Evolutionary conservation across 2,797 vertebrate species (phyloP), one percentile per base, ranked within the genome.

Genomic region (Pseudochromis fuscus): DNA sequence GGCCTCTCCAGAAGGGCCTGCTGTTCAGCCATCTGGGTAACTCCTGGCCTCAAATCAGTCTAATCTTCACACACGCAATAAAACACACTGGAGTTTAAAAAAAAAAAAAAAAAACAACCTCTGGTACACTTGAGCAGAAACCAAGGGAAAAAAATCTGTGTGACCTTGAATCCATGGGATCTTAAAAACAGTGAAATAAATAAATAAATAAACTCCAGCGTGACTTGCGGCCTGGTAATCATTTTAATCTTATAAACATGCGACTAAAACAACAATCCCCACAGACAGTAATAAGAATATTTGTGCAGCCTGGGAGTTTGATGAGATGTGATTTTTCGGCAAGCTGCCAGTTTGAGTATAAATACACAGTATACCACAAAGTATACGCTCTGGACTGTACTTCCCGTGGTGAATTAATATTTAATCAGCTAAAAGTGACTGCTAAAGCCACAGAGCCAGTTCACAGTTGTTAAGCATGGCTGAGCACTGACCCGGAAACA

Each of bases 21-120:
- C 89, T 92, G 92, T 88, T 93, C 85, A 80, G 86, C 90, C 91
- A 92, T 92, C 91, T 93, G 92, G 87, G 81, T 72, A 86, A 91
- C 91, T 89, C 77, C 90, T 92, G 90, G 87, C 86, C 86, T 85
- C 52, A 90, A 89, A 91, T 91, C 87, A 82, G 82, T 90, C 89
- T 91, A 86, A 91, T 89, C 90, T 89, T 85, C 83, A 88, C 77
- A 87, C 79, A 88, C 45, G 79, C 79, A 85, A 83, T 85, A 85
- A 90, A 83, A 88, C 74, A 88, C 7, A 44, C 73, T 30, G 59
- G 44, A 82, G 72, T 64, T 46, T 51, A 55, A 25, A 52, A 75
- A 62, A 63, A 58, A 40, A 71, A 46, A 40, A 28, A 28, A 28
- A 49, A 27, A 24, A 10, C 46, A 23, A 25, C 9, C 37, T 56